These are phyloP conservation scores for Tiphia femorata DNA, from an alignment of 2,888 invertebrate species.

Conservation along the genomic window DNA sequence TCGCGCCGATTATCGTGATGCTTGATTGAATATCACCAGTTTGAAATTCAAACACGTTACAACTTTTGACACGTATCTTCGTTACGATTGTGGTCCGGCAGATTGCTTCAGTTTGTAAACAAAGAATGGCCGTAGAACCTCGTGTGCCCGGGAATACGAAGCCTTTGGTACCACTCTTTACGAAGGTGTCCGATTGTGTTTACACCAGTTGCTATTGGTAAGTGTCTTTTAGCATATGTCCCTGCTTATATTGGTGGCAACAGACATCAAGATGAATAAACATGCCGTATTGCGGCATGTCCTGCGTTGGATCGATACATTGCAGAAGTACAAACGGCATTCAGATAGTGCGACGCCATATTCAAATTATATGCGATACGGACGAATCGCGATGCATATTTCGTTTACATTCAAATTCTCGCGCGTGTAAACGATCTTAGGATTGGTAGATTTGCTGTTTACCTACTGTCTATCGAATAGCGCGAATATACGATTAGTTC, in stretches of 20 bases:
- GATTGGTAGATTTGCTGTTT: background rate
- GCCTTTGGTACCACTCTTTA: constrained; percentile 73
- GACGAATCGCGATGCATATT: constrained; percentile 20
- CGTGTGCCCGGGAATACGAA: constrained; percentile 61
- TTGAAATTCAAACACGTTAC: too few species aligned
- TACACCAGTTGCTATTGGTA: constrained; percentile 91
- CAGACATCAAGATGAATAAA: too few species aligned
- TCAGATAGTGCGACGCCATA: constrained; percentile 40
- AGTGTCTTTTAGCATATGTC: too few species aligned
- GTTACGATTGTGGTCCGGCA: too few species aligned
- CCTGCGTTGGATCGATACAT: constrained; percentile 62
- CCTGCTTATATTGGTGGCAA: too few species aligned
- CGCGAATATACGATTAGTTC: constrained; percentile 13
- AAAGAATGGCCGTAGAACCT: constrained; percentile 63
- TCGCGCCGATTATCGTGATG: too few species aligned
- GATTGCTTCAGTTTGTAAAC: constrained; percentile 38
- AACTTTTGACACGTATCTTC: too few species aligned
- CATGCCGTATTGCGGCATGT: constrained; percentile 62
- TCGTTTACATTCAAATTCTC: background rate
- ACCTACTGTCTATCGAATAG: background rate
- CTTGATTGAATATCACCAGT: too few species aligned
- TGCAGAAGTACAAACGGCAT: constrained; percentile 42
- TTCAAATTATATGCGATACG: constrained; percentile 16
- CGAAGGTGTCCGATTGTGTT: constrained; percentile 83
- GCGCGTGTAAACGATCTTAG: background rate